Percentiles rank a stretch among this genome's conserved stretches.
These are phyloP conservation scores for Drosophila stalkeri DNA, from an alignment of 2,888 invertebrate species.

Conservation along the genomic window DNA sequence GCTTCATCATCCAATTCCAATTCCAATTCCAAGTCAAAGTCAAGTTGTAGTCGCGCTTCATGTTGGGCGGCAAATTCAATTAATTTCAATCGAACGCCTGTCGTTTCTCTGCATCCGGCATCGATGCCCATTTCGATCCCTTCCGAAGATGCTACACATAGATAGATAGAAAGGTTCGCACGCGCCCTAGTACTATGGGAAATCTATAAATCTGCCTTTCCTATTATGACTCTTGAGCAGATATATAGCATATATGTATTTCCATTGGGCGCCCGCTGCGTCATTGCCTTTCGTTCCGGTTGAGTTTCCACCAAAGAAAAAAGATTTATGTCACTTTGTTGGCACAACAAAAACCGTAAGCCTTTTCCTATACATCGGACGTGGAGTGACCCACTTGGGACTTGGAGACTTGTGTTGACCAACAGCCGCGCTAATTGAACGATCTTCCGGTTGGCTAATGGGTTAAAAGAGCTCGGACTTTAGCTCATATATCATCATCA, in stretches of 20 bases:
- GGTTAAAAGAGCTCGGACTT: constrained; percentile 71
- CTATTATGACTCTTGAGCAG: constrained; percentile 61
- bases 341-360: constrained; percentile 62
- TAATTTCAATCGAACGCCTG: constrained; percentile 85
- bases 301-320: constrained; percentile 49
- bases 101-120: constrained; percentile 80
- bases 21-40: constrained; percentile 39
- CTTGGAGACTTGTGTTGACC: constrained; percentile 51
- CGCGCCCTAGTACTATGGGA: constrained; percentile 54
- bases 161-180: constrained; percentile 57
- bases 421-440: constrained; percentile 79
- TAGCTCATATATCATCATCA: constrained; percentile 65
- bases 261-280: constrained; percentile 63
- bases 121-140: constrained; percentile 65
- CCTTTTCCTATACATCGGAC: constrained; percentile 41
- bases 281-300: constrained; percentile 82
- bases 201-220: constrained; percentile 57
- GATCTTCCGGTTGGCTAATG: constrained; percentile 83
- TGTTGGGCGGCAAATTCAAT: constrained; percentile 82
- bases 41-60: constrained; percentile 61
- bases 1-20: constrained; percentile 19
- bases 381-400: constrained; percentile 79
- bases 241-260: constrained; percentile 15
- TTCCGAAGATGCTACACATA: constrained; percentile 64
- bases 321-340: constrained; percentile 83